Base-by-base conservation (phyloP, 2,888 invertebrate genomes). In the Rhagophthalmus giganteus region DNA sequence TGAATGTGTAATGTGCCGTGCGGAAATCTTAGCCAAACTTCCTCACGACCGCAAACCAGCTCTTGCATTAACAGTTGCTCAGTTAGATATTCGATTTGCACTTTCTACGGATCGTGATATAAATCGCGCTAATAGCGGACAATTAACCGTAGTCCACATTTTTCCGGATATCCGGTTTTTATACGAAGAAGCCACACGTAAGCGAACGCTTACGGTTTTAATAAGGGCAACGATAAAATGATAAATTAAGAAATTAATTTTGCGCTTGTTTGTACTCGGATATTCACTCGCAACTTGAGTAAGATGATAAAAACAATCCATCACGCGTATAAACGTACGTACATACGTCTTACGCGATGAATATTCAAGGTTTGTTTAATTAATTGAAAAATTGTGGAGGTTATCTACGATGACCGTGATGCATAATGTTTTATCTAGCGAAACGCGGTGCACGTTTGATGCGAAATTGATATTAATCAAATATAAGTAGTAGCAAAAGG, bases 1-100 rank as follows among this genome's bases (percentile, higher is more conserved):
- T 64, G 60, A 66, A 66, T 67, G 65, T 66, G 64, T 66, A 67
- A 67, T 64, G 66, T 65, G 61, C 64, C 64, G 64, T 65, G 59
- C 59, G 58, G 64, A 65, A 65, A 67, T 65, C 65, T 65, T 64
- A 62, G 59, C 59, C 57, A 58, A 65, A 67, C 64, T 65, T 65
- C 61, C 62, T 59, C 57, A 40, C 58, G 63, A 63, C 63, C 64
- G 57, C 63, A 58, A 65, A 65, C 63, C 60, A 58, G 52, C 64
- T 64, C 57, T 54, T 47, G 38, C 57, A 62, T 59, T 60, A 53
- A 58, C 54, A 56, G 57, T 61, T 47, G 61, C 58, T 60, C 61
- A 57, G 54, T 57, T 62, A 48, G 57, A 58, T 62, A 62, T 62
- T 66, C 61, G 55, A 53, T 53, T 51, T 50, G 38, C 37, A 16